Conservation (phyloP, 1,140 invertebrate genomes). For the Drosophila hydei region DNA sequence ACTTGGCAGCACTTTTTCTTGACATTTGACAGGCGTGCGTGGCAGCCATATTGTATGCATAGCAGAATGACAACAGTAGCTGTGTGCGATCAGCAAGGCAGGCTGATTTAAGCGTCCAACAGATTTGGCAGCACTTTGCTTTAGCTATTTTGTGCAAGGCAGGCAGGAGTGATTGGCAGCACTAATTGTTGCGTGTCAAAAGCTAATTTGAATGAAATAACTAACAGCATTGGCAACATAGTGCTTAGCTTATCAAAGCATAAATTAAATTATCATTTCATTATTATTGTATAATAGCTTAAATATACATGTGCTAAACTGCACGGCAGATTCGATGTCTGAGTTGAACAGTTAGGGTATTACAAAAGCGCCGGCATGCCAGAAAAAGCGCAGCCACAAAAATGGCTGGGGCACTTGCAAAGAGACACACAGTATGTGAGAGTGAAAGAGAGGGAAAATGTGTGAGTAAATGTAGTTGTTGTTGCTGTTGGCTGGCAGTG, state of each 20-base stretch:
- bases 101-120: neutral
- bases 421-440: neutral
- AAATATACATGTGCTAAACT: neutral
- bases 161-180: neutral
- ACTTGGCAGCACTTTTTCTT: neutral
- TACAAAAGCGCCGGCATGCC: conserved; percentile 31
- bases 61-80: neutral
- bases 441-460: conserved; percentile 9
- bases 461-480: conserved; percentile 30
- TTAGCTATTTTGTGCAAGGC: too few species aligned
- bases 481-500: conserved; percentile 32
- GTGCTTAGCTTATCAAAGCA: neutral
- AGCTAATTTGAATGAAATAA: neutral
- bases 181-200: neutral
- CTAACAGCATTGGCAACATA: neutral
- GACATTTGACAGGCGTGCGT: too few species aligned
- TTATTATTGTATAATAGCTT: neutral
- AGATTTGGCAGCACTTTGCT: neutral
- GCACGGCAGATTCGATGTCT: neutral
- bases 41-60: neutral
- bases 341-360: conserved; percentile 19
- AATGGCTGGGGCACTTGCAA: conserved; percentile 19
- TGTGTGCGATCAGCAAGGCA: neutral
- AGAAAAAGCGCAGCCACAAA: conserved; percentile 49
- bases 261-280: too few species aligned